Evolutionary conservation across 2,797 vertebrate species (phyloP).

Genomic region (Steatocranus sp.): DNA sequence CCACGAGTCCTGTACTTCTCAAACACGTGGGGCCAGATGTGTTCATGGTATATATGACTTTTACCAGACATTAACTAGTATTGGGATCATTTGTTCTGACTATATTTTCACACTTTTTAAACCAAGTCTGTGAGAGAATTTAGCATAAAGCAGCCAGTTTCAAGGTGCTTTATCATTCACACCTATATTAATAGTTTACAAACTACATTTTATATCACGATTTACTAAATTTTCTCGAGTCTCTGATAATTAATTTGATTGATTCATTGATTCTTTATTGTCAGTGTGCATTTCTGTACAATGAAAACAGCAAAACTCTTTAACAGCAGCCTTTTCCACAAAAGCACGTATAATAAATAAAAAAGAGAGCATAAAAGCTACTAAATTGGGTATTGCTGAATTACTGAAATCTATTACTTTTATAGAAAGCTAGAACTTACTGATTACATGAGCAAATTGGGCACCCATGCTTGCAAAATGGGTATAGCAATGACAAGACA

Average conservation of each 20-base stretch:
- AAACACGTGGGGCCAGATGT: neutral
- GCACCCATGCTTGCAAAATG: rapidly evolving
- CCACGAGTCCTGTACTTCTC: neutral
- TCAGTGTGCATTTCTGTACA: neutral
- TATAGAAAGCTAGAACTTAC: neutral
- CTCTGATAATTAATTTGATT: neutral
- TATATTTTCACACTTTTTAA: neutral
- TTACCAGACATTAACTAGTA: neutral
- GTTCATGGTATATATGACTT: neutral
- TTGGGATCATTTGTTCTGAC: neutral
- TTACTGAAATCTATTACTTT: neutral
- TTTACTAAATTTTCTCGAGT: neutral
- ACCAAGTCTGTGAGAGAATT: neutral
- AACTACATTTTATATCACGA: neutral
- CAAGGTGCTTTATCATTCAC: neutral
- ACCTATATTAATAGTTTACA: neutral
- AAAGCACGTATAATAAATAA: neutral
- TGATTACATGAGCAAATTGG: neutral
- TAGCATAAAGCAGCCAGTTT: neutral
- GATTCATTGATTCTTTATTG: neutral
- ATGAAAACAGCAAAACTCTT: neutral
- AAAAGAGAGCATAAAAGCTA: neutral
- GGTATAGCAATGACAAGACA: neutral
- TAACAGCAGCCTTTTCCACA: neutral
- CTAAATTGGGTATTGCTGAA: neutral